Evolutionary conservation across 1,140 invertebrate genomes (phyloP).

Genomic region (Maniola jurtina): DNA sequence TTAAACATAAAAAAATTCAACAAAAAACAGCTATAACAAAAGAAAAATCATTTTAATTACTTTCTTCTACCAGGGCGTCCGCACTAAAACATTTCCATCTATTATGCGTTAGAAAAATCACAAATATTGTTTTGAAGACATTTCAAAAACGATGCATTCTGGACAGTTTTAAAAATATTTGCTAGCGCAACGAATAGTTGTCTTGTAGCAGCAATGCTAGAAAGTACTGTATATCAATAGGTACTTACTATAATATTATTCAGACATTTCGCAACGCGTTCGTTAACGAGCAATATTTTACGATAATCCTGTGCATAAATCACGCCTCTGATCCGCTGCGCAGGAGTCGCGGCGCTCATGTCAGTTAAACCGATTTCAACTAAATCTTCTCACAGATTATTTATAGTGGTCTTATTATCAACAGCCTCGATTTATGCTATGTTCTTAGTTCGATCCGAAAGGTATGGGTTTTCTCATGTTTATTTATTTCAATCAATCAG

Average conservation of each 20-base stretch:
- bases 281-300: slow-evolving; percentile 39
- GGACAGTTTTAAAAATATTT: too few species aligned
- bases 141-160: too few species aligned
- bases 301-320: slow-evolving; percentile 36
- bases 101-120: too few species aligned
- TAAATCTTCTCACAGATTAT: slow-evolving; percentile 19
- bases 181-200: too few species aligned
- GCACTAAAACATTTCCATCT: too few species aligned
- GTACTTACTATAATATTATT: neutral
- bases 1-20: too few species aligned
- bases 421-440: slow-evolving; percentile 5
- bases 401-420: slow-evolving; percentile 16
- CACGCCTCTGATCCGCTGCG: slow-evolving; percentile 34
- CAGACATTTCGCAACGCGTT: slow-evolving; percentile 11
- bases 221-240: neutral
- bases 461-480: neutral
- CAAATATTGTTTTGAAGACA: too few species aligned
- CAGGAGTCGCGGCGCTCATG: slow-evolving; percentile 22
- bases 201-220: too few species aligned
- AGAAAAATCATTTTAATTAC: too few species aligned
- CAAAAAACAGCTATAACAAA: too few species aligned
- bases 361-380: slow-evolving; percentile 15
- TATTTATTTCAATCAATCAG: too few species aligned
- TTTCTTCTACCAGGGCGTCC: too few species aligned
- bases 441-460: neutral